Percentiles rank a stretch among this genome's conserved stretches.
Evolutionary conservation across 2,113 vertebrate genomes (phyloP).

Genomic region (Pionites leucogaster): DNA sequence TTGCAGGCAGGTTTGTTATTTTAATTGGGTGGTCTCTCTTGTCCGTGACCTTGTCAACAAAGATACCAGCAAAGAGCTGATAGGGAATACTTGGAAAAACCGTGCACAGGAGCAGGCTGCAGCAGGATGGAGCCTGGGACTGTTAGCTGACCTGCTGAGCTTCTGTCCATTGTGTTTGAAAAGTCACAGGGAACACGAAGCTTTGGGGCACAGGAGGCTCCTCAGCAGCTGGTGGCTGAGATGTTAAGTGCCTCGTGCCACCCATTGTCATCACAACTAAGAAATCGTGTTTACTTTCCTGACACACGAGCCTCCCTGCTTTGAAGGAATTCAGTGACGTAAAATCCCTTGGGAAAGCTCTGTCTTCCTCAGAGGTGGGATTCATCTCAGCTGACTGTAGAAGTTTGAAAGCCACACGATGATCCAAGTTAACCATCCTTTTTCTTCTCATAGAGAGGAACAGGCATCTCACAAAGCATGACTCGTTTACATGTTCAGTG

Average conservation of each 20-base stretch:
- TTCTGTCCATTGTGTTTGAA: constrained; percentile 54
- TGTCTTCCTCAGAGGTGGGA: neutral
- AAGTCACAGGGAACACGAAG: neutral
- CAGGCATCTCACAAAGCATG: neutral
- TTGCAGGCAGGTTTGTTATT: neutral
- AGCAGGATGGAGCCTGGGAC: neutral
- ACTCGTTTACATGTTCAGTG: neutral
- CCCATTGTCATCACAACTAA: neutral
- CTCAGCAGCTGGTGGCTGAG: neutral
- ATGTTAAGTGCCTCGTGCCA: neutral
- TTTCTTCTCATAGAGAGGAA: neutral
- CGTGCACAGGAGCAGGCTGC: neutral
- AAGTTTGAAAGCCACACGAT: neutral
- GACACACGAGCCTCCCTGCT: neutral
- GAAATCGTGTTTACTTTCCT: constrained; percentile 25
- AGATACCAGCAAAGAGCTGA: constrained; percentile 13
- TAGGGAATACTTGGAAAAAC: constrained; percentile 45
- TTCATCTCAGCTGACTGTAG: neutral
- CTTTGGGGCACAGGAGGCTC: neutral
- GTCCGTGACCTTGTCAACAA: constrained; percentile 27
- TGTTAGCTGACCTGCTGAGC: constrained; percentile 26
- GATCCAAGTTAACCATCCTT: neutral
- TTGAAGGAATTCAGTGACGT: constrained; percentile 18
- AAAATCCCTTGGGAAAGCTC: constrained; percentile 24
- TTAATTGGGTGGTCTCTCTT: neutral